Conservation (phyloP, 37 sponge, comb jelly and placozoan species). For the Axinella damicornis region DNA sequence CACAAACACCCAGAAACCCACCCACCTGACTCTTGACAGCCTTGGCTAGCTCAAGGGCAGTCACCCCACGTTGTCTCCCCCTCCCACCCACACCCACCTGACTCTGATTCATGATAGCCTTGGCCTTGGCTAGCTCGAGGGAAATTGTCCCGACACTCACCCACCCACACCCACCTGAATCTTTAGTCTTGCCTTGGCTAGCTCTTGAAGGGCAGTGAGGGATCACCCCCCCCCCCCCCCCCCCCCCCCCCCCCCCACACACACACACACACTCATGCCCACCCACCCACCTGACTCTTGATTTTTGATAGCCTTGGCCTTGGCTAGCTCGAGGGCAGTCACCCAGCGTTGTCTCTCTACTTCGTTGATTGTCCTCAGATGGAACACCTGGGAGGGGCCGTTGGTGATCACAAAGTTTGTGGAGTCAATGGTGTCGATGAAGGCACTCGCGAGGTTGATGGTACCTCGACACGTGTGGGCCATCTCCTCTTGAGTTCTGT, state of each 20-base stretch:
- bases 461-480: slow-evolving; percentile 95
- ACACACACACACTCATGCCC: background rate
- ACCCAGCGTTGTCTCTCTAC: slow-evolving; percentile 95
- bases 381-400: slow-evolving; percentile 86
- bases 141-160: slow-evolving; percentile 96
- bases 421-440: slow-evolving; percentile 83
- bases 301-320: slow-evolving; percentile 82
- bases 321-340: slow-evolving; percentile 88
- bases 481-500: slow-evolving; percentile 96
- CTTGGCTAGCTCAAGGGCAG: background rate
- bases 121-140: slow-evolving; percentile 84
- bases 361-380: slow-evolving; percentile 82
- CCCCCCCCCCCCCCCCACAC: too few relatives aligned
- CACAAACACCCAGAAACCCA: too few relatives aligned
- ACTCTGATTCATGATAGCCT: slow-evolving; percentile 83
- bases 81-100: slow-evolving; percentile 15
- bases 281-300: slow-evolving; percentile 46
- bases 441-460: slow-evolving; percentile 91
- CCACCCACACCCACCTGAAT: too few relatives aligned
- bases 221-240: too few relatives aligned
- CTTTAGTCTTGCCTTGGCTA: background rate
- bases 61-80: too few relatives aligned
- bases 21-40: too few relatives aligned
- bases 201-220: background rate
- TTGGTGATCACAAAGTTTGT: slow-evolving; percentile 93